Percentiles rank a stretch among this genome's conserved stretches.
phyloP scores from a whole-genome alignment of 2,797 vertebrate species.

The Iguana delicatissima region DNA sequence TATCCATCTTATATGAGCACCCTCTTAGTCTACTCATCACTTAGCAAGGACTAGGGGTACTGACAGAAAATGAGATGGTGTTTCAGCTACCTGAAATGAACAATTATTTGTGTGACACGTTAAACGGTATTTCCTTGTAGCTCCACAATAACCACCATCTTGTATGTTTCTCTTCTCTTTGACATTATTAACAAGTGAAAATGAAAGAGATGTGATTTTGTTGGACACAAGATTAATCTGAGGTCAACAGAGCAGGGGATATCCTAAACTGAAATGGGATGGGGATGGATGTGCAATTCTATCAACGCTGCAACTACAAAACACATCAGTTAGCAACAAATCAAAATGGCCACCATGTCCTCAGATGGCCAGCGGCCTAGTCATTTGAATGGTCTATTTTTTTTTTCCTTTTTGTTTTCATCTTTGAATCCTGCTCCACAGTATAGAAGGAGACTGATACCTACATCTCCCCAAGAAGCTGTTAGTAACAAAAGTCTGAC shows the following conservation, averaged over 20 bases:
- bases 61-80: background rate
- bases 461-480: background rate
- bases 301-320: slow-evolving; percentile 12
- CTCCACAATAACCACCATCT: background rate
- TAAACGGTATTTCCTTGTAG: background rate
- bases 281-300: background rate
- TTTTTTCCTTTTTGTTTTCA: background rate
- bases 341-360: slow-evolving; percentile 22
- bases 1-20: background rate
- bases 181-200: background rate
- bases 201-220: background rate
- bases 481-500: background rate
- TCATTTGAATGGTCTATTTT: background rate
- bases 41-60: background rate
- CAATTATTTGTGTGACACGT: background rate
- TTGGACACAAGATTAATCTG: background rate
- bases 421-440: slow-evolving; percentile 25
- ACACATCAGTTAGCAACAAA: slow-evolving; percentile 13
- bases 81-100: slow-evolving; percentile 13
- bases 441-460: background rate
- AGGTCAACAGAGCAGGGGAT: background rate
- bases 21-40: background rate
- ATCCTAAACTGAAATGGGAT: background rate
- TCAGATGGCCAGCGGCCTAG: background rate
- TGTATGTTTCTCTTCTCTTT: background rate